A percentile compares a stretch with the other conserved stretches of the same genome.
Evolutionary conservation across 2,888 invertebrate species (phyloP).

Genomic region (Drosophila pseudotalamancana): DNA sequence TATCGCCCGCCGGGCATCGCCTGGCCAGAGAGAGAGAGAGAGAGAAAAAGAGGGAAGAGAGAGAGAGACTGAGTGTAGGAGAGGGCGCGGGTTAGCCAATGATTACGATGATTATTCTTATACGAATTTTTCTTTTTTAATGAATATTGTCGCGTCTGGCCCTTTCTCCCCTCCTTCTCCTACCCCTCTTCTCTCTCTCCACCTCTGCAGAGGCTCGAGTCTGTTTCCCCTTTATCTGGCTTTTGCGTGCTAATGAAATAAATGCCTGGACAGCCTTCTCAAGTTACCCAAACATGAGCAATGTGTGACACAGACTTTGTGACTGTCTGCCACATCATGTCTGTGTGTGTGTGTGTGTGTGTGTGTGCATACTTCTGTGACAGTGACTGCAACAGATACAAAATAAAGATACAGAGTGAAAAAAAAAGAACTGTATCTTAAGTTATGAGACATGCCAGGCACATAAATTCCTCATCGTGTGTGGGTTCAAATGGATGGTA

Average conservation of each 20-base stretch:
- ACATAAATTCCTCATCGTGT: slow-evolving; percentile 73
- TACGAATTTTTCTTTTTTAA: slow-evolving; percentile 56
- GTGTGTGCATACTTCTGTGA: slow-evolving; percentile 1
- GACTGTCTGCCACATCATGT: slow-evolving; percentile 40
- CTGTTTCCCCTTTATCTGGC: slow-evolving; percentile 29
- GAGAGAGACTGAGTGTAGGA: slow-evolving; percentile 6
- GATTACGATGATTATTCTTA: slow-evolving; percentile 60
- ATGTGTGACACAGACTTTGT: slow-evolving; percentile 61
- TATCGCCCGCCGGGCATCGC: slow-evolving; percentile 69
- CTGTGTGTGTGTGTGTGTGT: slow-evolving; percentile 1
- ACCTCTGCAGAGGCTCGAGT: neutral
- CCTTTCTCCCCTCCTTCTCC: neutral
- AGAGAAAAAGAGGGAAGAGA: neutral
- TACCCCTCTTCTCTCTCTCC: neutral
- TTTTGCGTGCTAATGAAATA: slow-evolving; percentile 76
- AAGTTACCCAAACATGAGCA: slow-evolving; percentile 73
- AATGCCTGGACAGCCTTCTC: slow-evolving; percentile 74
- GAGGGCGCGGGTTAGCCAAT: slow-evolving; percentile 41
- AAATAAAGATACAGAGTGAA: slow-evolving; percentile 21
- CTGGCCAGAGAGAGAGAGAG: neutral
- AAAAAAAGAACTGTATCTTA: slow-evolving; percentile 46
- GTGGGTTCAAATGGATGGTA: slow-evolving; percentile 54
- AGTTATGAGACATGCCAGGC: slow-evolving; percentile 60
- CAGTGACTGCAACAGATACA: slow-evolving; percentile 23
- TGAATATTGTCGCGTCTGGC: slow-evolving; percentile 55